phyloP scores from a whole-genome alignment of 2,888 invertebrate species.

The Drosophila monieri region DNA sequence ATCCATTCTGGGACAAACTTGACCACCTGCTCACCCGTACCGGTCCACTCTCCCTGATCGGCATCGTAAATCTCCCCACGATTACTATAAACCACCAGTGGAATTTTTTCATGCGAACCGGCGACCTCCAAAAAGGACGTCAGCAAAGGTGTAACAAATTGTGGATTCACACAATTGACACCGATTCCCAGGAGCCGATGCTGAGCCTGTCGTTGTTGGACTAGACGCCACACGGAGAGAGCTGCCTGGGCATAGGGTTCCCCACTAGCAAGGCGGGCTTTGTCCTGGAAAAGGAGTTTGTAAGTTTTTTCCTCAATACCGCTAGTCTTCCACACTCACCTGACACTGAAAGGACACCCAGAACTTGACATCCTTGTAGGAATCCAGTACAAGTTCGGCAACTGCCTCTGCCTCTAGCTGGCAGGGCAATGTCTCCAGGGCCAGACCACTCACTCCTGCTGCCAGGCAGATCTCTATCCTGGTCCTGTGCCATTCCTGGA shows the following conservation, averaged over 20 bases:
- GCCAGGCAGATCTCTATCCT: slow-evolving; percentile 90
- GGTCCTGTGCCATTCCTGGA: slow-evolving; percentile 92
- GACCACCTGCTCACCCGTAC: slow-evolving; percentile 85
- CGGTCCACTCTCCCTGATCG: slow-evolving; percentile 86
- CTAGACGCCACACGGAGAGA: slow-evolving; percentile 86
- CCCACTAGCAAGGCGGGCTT: slow-evolving; percentile 88
- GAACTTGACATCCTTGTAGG: slow-evolving; percentile 89
- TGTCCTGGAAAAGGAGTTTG: slow-evolving; percentile 84
- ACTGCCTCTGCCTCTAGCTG: slow-evolving; percentile 92
- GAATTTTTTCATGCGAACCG: slow-evolving; percentile 84
- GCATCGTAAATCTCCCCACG: slow-evolving; percentile 87
- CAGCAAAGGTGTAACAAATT: slow-evolving; percentile 86
- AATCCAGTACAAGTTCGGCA: slow-evolving; percentile 88
- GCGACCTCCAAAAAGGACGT: slow-evolving; percentile 84
- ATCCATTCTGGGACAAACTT: slow-evolving; percentile 91
- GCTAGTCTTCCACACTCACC: slow-evolving; percentile 84
- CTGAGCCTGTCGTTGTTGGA: slow-evolving; percentile 85
- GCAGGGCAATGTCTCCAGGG: slow-evolving; percentile 95
- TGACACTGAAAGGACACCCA: slow-evolving; percentile 92
- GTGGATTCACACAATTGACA: slow-evolving; percentile 92
- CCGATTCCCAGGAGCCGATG: slow-evolving; percentile 91
- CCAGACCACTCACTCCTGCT: slow-evolving; percentile 92
- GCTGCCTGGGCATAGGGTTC: slow-evolving; percentile 91
- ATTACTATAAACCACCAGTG: slow-evolving; percentile 95
- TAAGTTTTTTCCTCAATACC: background rate